Base-by-base conservation (phyloP, 2,888 invertebrate species). In the Erebia aethiops region DNA sequence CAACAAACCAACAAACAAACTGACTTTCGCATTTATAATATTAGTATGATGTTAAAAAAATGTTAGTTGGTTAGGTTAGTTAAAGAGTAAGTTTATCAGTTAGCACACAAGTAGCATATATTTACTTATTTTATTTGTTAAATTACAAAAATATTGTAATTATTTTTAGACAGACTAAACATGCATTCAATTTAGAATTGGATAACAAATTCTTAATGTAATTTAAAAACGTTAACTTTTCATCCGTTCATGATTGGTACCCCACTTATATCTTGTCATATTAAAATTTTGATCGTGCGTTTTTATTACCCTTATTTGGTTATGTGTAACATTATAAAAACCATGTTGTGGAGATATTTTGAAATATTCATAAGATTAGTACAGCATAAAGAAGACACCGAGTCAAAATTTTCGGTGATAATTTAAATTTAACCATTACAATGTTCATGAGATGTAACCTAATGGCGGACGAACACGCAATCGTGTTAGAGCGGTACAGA, bases 401-500 rank as follows among this genome's bases (percentile, higher is more conserved):
- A 62, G 52, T 60, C 66, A 62, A 62, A 71, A 65, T 71, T 68
- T 58, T 67, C 52, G 73, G 56, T 67, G 65, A 73, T 72, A 70
- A 70, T 62, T 70, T 68, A 73, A 73, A 54, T 67, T 68, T 56
- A 73, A 66, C 71, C 66, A 73, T 54, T 65, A 64, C 72, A 68
- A 60, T 51, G 74, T 62, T 66, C 72, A 70, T 61, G 56, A 68
- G 58, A 66, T 71, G 64, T 69, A 64, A 74, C 69, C 62, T 75
- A 75, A 78, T 73, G 75, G 69, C 58, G 41, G 35, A 58, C 57
- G 26, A 72, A 69, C 78, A 78, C 77, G 78, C 77, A 51, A 77
- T 71, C 72, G 61, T 71, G 72, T 69, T n/a, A 2, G 14, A 66
- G 54, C 41, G 65, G 52, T 56, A 54, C 60, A 68, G 43, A 70